Evolutionary conservation across 1,140 invertebrate species (phyloP).

Genomic region (Cydia amplana): DNA sequence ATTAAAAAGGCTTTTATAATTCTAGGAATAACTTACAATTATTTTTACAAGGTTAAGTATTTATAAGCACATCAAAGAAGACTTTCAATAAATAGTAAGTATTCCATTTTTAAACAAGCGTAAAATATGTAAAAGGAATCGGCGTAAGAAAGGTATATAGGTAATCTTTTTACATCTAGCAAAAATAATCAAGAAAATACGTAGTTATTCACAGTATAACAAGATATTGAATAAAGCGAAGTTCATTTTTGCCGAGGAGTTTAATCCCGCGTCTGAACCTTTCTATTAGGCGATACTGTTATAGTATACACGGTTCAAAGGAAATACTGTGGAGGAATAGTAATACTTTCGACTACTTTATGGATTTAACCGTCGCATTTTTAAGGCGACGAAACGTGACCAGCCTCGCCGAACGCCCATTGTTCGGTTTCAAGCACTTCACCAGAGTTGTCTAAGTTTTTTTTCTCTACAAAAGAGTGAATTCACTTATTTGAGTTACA

Average conservation of each 20-base stretch:
- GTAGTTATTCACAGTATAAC: background rate
- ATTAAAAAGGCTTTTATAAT: too few relatives aligned
- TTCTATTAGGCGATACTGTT: constrained; percentile 42
- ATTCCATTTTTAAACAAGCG: too few relatives aligned
- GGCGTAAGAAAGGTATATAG: too few relatives aligned
- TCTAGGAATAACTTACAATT: too few relatives aligned
- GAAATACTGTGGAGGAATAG: constrained; percentile 67
- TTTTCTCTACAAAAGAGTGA: constrained; percentile 62
- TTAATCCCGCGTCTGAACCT: constrained; percentile 30
- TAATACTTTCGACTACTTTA: constrained; percentile 75
- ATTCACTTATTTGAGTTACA: constrained; percentile 75
- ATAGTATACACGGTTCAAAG: constrained; percentile 70
- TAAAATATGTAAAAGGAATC: too few relatives aligned
- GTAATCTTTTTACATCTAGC: too few relatives aligned
- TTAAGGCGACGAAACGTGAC: constrained; percentile 77
- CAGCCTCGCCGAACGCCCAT: constrained; percentile 61
- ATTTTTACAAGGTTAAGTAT: too few relatives aligned
- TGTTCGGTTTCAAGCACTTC: constrained; percentile 72
- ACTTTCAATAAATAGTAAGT: too few relatives aligned
- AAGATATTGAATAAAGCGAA: constrained; percentile 17
- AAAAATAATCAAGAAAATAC: background rate
- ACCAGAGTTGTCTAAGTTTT: constrained; percentile 67
- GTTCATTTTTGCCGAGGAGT: constrained; percentile 25
- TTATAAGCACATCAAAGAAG: too few relatives aligned
- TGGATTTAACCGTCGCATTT: constrained; percentile 76